Percentiles rank a stretch among this genome's conserved stretches.
Evolutionary conservation across 1,140 invertebrate species (phyloP).

Genomic region (Carcinoscorpius rotundicauda): DNA sequence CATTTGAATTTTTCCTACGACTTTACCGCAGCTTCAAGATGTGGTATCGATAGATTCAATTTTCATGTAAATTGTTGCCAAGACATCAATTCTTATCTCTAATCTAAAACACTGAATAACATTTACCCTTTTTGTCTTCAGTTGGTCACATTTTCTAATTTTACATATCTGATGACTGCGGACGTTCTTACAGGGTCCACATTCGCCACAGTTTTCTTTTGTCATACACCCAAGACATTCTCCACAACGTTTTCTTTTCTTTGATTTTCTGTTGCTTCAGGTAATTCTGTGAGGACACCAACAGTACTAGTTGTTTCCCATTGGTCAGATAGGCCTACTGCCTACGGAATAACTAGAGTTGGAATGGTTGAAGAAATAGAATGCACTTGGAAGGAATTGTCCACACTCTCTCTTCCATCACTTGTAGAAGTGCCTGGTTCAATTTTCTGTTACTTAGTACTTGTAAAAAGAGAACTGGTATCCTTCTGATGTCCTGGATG

Average conservation of each 20-base stretch:
- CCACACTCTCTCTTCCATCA: conserved; percentile 14
- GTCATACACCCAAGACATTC: conserved; percentile 85
- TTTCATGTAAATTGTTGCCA: too few species aligned
- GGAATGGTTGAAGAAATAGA: conserved; percentile 23
- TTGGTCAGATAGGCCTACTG: conserved; percentile 3
- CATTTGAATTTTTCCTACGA: too few species aligned
- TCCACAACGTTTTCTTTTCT: conserved; percentile 84
- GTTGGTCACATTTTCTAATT: conserved; percentile 67
- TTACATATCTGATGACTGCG: conserved; percentile 86
- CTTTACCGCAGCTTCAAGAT: too few species aligned
- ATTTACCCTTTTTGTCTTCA: conserved; percentile 24
- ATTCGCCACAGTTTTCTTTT: conserved; percentile 90
- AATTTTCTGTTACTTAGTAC: conserved; percentile 15
- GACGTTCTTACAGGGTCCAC: conserved; percentile 67
- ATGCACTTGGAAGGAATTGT: conserved; percentile 26
- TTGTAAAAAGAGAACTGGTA: conserved; percentile 1
- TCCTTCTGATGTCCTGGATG: too few species aligned
- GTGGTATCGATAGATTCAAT: too few species aligned
- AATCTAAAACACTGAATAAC: too few species aligned
- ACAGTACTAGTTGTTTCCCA: conserved; percentile 14
- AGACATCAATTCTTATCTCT: too few species aligned
- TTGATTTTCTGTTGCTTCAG: conserved; percentile 6
- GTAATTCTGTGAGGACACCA: background rate
- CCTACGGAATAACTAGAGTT: conserved; percentile 8
- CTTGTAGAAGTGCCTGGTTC: conserved; percentile 13